Conservation (phyloP, 1,140 invertebrate genomes). For the Leptoteleia sp. region DNA sequence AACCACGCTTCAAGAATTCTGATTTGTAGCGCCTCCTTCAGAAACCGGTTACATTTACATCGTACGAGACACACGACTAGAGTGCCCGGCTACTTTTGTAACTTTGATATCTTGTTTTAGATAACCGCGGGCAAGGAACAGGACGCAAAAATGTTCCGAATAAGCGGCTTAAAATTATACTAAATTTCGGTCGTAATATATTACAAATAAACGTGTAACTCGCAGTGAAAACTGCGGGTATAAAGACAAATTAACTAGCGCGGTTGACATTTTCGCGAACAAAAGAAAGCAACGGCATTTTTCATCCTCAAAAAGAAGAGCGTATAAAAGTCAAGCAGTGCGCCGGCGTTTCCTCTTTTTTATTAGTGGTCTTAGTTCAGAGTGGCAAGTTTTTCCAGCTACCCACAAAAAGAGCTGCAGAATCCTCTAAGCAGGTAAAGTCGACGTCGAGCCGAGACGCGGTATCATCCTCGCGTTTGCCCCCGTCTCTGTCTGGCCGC, state of each 20-base stretch:
- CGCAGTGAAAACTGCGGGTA: slow-evolving; percentile 23
- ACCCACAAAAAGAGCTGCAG: slow-evolving; percentile 41
- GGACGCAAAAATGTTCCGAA: slow-evolving; percentile 11
- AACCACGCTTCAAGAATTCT: slow-evolving; percentile 11
- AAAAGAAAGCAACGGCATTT: slow-evolving; percentile 62
- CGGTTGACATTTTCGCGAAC: slow-evolving; percentile 52
- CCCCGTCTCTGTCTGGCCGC: slow-evolving; percentile 20
- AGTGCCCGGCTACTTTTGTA: slow-evolving; percentile 11
- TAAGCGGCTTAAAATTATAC: slow-evolving; percentile 29
- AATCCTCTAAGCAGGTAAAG: slow-evolving; percentile 65
- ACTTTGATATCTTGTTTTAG: slow-evolving; percentile 34
- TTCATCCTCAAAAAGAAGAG: slow-evolving; percentile 56
- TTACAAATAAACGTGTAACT: slow-evolving; percentile 29
- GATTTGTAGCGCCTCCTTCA: slow-evolving; percentile 11
- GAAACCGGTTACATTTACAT: slow-evolving; percentile 43
- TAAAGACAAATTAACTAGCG: slow-evolving; percentile 61
- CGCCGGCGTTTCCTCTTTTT: slow-evolving; percentile 63
- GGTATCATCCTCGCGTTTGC: slow-evolving; percentile 57
- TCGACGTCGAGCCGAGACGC: slow-evolving; percentile 45
- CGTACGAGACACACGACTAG: neutral
- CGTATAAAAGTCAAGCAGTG: slow-evolving; percentile 61
- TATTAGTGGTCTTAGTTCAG: slow-evolving; percentile 61
- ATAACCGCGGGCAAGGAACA: slow-evolving; percentile 14
- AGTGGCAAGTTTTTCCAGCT: slow-evolving; percentile 64
- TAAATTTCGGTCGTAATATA: slow-evolving; percentile 28